These are phyloP conservation scores for Microctenopoma stevenorrisi DNA, from an alignment of 2,797 vertebrate genomes.

Conservation along the genomic window DNA sequence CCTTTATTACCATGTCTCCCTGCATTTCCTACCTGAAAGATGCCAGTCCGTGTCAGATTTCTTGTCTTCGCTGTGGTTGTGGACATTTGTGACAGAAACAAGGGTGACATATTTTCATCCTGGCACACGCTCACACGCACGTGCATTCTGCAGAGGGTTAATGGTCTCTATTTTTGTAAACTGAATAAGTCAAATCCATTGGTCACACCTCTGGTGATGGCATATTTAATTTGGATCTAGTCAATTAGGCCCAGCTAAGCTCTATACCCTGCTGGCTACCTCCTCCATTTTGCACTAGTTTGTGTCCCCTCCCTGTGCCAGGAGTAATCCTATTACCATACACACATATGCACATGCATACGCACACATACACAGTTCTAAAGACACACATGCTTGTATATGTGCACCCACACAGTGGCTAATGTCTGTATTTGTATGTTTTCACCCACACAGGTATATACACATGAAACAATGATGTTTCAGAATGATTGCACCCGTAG, in stretches of 20 bases:
- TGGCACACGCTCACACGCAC: slow-evolving; percentile 44
- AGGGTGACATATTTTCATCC: slow-evolving; percentile 54
- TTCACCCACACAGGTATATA: slow-evolving; percentile 21
- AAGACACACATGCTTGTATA: slow-evolving; percentile 9
- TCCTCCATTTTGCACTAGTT: slow-evolving; percentile 98
- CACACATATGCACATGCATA: slow-evolving; percentile 79
- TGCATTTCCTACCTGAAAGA: slow-evolving; percentile 59
- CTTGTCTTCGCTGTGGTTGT: slow-evolving; percentile 53
- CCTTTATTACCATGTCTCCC: slow-evolving; percentile 56
- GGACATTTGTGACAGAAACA: slow-evolving; percentile 60
- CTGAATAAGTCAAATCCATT: slow-evolving; percentile 99
- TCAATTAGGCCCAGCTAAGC: slow-evolving; percentile 99
- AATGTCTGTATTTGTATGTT: slow-evolving; percentile 45
- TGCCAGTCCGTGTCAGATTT: slow-evolving; percentile 45
- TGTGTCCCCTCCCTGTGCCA: slow-evolving; percentile 92
- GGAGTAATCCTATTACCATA: slow-evolving; percentile 98
- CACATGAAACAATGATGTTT: slow-evolving; percentile 57
- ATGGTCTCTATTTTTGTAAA: slow-evolving; percentile 99
- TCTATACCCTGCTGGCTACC: slow-evolving; percentile 96
- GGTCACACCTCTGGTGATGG: slow-evolving; percentile 99
- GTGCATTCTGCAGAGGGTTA: slow-evolving; percentile 92
- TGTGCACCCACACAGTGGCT: slow-evolving; percentile 32
- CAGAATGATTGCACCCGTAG: slow-evolving; percentile 70
- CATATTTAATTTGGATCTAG: slow-evolving; percentile 99
- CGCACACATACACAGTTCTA: slow-evolving; percentile 32